phyloP scores from a whole-genome alignment of 2,888 invertebrate genomes.

The Drosophila pegasa region DNA sequence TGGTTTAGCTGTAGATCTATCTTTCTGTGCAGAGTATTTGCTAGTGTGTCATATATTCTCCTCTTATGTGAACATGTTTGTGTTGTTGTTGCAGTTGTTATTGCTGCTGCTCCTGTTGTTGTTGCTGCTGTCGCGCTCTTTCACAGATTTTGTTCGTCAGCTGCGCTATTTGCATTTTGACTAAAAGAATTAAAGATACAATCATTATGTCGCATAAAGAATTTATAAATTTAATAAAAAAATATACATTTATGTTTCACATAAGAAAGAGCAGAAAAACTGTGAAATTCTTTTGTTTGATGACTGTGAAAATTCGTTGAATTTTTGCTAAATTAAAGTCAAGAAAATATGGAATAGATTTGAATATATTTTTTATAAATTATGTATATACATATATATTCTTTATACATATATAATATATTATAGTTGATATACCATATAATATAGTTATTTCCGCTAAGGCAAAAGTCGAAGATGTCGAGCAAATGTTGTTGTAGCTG shows the following conservation, averaged over 20 bases:
- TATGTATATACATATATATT: neutral
- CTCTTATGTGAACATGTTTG: too few species aligned
- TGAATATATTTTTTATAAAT: too few species aligned
- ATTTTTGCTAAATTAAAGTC: neutral
- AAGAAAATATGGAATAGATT: neutral
- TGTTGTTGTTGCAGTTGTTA: too few species aligned
- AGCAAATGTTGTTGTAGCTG: conserved; percentile 14
- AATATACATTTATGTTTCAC: neutral
- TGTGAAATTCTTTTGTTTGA: neutral
- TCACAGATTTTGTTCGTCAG: conserved; percentile 39
- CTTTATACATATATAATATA: neutral
- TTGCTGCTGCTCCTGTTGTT: neutral
- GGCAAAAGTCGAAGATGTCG: neutral
- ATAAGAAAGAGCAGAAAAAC: neutral
- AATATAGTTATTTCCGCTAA: neutral
- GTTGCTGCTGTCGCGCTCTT: conserved; percentile 24
- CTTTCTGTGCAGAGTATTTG: too few species aligned
- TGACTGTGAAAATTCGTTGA: neutral
- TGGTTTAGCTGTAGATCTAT: too few species aligned
- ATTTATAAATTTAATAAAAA: conserved; percentile 42
- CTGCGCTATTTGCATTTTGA: conserved; percentile 57
- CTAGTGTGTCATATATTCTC: too few species aligned
- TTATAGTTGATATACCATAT: neutral
- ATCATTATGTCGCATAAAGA: conserved; percentile 48
- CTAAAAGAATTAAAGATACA: conserved; percentile 32